Percentiles rank a stretch among this genome's conserved stretches.
Conservation (phyloP, 2,113 vertebrate genomes). For the Dolichallabes microphthalmus region DNA sequence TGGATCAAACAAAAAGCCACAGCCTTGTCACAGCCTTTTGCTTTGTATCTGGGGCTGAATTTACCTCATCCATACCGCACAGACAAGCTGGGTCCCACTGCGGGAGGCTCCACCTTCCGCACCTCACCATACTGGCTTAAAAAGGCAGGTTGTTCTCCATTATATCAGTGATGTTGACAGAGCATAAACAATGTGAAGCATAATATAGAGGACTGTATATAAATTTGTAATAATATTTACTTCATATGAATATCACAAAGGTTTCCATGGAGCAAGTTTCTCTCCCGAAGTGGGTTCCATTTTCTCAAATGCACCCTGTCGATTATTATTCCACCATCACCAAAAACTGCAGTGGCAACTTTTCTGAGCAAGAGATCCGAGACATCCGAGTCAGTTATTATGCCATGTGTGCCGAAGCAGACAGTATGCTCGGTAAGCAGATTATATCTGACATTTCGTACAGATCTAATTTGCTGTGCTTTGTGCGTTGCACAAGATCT, state of each 20-base stretch:
- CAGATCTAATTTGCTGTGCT: neutral
- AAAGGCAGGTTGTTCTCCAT: constrained; percentile 72
- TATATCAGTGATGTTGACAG: neutral
- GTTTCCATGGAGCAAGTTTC: constrained; percentile 79
- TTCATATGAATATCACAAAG: constrained; percentile 60
- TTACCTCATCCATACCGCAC: constrained; percentile 92
- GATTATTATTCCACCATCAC: constrained; percentile 93
- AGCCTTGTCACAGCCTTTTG: constrained; percentile 77
- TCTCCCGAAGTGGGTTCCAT: constrained; percentile 84
- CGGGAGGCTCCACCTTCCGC: constrained; percentile 89
- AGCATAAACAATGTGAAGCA: neutral
- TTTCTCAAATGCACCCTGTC: constrained; percentile 85
- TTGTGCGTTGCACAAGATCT: neutral
- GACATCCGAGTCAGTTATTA: constrained; percentile 90
- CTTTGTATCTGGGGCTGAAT: constrained; percentile 91
- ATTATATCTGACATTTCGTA: neutral
- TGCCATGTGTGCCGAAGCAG: constrained; percentile 96
- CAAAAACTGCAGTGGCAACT: constrained; percentile 91
- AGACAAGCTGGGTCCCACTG: constrained; percentile 81
- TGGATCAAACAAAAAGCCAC: constrained; percentile 82
- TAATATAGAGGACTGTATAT: neutral
- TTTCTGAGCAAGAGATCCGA: constrained; percentile 84
- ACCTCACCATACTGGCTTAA: constrained; percentile 91
- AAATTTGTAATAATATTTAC: neutral
- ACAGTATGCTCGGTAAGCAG: constrained; percentile 89